Conservation (phyloP, 2,113 vertebrate genomes). For the Mesoclemmys tuberculata region DNA sequence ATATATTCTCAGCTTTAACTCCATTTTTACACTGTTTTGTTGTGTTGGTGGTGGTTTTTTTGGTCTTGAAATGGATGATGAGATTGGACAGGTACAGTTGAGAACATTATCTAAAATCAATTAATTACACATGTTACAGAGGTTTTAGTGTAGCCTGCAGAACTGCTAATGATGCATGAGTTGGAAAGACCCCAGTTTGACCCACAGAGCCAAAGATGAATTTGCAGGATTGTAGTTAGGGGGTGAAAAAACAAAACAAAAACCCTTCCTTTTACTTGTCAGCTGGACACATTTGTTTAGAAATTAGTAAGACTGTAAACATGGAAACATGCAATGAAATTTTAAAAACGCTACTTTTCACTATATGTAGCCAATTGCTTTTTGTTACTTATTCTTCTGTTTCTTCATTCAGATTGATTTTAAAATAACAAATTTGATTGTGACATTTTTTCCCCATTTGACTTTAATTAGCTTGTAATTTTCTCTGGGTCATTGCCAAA, state of each 20-base stretch:
- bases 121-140: not conserved
- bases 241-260: not conserved
- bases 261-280: not conserved
- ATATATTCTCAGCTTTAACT: not conserved
- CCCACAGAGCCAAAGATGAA: not conserved
- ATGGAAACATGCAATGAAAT: conserved; percentile 22
- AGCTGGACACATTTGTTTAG: not conserved
- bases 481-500: conserved; percentile 49
- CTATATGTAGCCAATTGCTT: not conserved
- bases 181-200: not conserved
- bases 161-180: not conserved
- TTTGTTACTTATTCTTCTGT: conserved; percentile 47
- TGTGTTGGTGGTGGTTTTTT: not conserved
- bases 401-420: conserved; percentile 41
- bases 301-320: conserved; percentile 32
- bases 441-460: conserved; percentile 59
- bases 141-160: not conserved
- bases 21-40: not conserved
- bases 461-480: conserved; percentile 68
- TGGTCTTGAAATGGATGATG: not conserved
- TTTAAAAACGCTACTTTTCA: not conserved
- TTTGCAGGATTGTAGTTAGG: not conserved
- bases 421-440: conserved; percentile 65
- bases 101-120: not conserved
- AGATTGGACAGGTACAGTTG: not conserved